phyloP scores from a whole-genome alignment of 2,797 vertebrate species.

The Manis pentadactyla region DNA sequence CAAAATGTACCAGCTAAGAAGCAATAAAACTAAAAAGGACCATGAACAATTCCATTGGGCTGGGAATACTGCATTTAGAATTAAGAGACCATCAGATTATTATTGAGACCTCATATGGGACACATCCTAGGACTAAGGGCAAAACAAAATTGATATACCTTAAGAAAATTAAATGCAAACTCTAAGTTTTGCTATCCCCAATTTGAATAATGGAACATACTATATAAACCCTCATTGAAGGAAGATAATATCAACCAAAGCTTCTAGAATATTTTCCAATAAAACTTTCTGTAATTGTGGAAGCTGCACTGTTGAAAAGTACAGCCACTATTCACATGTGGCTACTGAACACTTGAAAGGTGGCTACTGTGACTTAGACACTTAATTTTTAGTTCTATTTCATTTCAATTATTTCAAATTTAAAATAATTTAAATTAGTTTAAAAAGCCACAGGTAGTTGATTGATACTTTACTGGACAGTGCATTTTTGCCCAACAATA shows the following conservation, averaged over 20 bases:
- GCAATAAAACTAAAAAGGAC: not conserved
- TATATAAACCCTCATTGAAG: not conserved
- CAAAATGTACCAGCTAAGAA: not conserved
- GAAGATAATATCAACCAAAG: not conserved
- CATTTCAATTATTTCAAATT: not conserved
- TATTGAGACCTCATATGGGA: not conserved
- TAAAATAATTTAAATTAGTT: not conserved
- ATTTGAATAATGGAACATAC: not conserved
- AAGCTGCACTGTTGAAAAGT: not conserved
- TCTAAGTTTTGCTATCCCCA: not conserved
- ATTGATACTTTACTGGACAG: not conserved
- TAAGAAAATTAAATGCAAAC: not conserved
- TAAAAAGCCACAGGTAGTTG: not conserved
- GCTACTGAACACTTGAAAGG: not conserved
- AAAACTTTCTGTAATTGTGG: not conserved
- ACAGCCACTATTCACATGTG: not conserved
- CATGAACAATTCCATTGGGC: not conserved
- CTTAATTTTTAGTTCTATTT: not conserved
- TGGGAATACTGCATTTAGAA: not conserved
- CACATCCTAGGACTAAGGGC: not conserved
- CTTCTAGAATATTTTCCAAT: not conserved
- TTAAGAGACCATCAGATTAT: not conserved
- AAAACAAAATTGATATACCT: not conserved
- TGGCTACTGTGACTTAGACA: not conserved
- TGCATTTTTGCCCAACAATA: not conserved